Percentiles rank a stretch among this genome's conserved stretches.
These are phyloP conservation scores for Drosophila pseudoobscura DNA, from an alignment of 1,140 invertebrate species.

Conservation along the genomic window DNA sequence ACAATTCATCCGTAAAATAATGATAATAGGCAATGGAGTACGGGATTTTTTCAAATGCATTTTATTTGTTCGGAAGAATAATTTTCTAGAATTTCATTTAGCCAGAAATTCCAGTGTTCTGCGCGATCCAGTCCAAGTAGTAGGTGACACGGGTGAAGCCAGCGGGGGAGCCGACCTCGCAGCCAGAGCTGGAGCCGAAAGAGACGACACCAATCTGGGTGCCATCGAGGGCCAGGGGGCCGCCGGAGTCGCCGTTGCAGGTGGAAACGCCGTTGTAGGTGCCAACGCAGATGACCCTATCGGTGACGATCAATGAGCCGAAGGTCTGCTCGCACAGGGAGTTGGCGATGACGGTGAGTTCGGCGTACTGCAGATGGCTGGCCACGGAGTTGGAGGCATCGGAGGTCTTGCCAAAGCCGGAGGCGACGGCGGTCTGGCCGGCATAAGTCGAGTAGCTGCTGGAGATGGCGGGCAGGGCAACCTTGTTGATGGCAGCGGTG, in stretches of 20 bases:
- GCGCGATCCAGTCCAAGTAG: constrained; percentile 84
- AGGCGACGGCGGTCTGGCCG: constrained; percentile 41
- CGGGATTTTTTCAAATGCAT: background rate
- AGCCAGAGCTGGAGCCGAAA: constrained; percentile 84
- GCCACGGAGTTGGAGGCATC: constrained; percentile 36
- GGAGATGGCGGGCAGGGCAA: constrained; percentile 30
- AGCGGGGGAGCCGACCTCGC: constrained; percentile 84
- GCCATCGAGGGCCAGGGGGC: constrained; percentile 38
- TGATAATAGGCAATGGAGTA: too few relatives aligned
- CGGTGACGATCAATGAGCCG: constrained; percentile 13
- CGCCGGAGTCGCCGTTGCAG: constrained; percentile 58
- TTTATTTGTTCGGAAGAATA: background rate
- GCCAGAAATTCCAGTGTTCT: constrained; percentile 83
- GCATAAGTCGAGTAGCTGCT: constrained; percentile 40
- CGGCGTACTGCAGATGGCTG: constrained; percentile 27
- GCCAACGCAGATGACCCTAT: constrained; percentile 22
- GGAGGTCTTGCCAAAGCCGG: constrained; percentile 57
- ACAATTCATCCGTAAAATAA: too few relatives aligned
- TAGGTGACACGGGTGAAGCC: constrained; percentile 84
- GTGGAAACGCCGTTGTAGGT: constrained; percentile 40
- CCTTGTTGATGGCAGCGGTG: constrained; percentile 27
- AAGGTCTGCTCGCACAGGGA: constrained; percentile 27
- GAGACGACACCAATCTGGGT: constrained; percentile 84
- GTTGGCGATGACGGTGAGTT: constrained; percentile 29
- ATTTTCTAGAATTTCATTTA: constrained; percentile 6